These are phyloP conservation scores for Pagetopsis macropterus DNA, from an alignment of 2,797 vertebrate genomes.

Conservation along the genomic window DNA sequence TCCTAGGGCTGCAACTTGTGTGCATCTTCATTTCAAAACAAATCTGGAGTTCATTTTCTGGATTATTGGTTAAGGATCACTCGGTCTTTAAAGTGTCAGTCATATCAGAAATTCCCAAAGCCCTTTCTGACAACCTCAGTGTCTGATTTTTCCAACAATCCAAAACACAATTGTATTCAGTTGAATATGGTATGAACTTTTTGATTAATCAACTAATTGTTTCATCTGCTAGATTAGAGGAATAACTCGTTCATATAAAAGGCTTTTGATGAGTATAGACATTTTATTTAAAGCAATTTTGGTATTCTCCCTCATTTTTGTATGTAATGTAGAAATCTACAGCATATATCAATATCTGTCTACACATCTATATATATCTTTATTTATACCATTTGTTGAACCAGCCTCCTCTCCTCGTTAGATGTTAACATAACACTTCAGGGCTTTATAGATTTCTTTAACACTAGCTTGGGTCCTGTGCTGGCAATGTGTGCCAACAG, in stretches of 20 bases:
- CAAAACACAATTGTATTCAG: neutral
- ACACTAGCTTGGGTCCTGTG: neutral
- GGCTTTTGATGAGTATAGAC: neutral
- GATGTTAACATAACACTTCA: neutral
- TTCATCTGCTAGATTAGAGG: neutral
- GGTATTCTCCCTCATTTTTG: too few species aligned
- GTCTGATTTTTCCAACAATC: neutral
- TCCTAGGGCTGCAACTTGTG: neutral
- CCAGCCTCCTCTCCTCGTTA: neutral
- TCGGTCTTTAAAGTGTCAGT: neutral
- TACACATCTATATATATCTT: too few species aligned
- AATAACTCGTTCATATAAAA: neutral
- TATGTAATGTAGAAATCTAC: neutral
- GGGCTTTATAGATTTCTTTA: constrained; percentile 13
- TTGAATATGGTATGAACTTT: neutral
- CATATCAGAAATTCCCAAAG: neutral
- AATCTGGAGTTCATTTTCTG: constrained; percentile 1
- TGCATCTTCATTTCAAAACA: neutral
- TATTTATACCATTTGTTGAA: neutral
- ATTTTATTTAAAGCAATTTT: neutral
- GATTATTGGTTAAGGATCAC: neutral
- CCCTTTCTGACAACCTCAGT: too few species aligned
- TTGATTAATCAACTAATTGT: neutral
- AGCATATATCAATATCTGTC: neutral
- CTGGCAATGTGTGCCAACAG: constrained; percentile 3